Evolutionary conservation across 2,888 invertebrate species (phyloP), one percentile per base, ranked within the genome.

Genomic region (Acrobasis suavella): DNA sequence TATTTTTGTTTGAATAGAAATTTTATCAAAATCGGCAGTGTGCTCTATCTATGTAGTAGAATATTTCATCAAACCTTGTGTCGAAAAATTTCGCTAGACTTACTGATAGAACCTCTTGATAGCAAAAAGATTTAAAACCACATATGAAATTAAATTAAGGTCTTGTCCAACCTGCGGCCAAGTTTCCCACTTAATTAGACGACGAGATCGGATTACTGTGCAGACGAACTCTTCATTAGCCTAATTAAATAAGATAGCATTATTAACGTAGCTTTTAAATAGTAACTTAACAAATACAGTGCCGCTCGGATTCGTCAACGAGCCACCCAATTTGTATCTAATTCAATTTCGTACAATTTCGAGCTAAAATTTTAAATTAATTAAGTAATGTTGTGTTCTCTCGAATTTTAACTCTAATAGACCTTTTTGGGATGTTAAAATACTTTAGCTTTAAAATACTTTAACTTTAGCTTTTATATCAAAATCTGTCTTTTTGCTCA

Each of bases 161-260:
- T n/a, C 10, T 1, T n/a, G 46, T 46, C 46, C n/a, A 51, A 51
- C 65, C 62, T 67, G 65, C 69, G 67, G 72, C 73, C 62, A 74
- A 74, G 69, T 80, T 79, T 71, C 69, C 71, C 14, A 56, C 81
- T 78, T 85, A 81, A 85, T 88, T 85, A 83, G 76, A 78, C 81
- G 81, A 79, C 74, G 72, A 75, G 78, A 82, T 88, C 80, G 72
- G 72, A 81, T 87, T 84, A 82, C 81, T 74, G 69, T 16, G 42
- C 14, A 56, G 56, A 42, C 56, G 69, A 78, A 76, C 75, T 78
- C 76, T 82, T 86, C 82, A 87, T 90, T 87, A 86, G 72, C 69
- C 73, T 89, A 89, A 89, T 89, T 82, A 86, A 89, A 86, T 81
- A 77, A 83, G 86, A 85, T 84, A 82, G 76, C 74, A 80, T 78